Evolutionary conservation across 2,113 vertebrate genomes (phyloP).

Genomic region (Melanerpes aurifrons): DNA sequence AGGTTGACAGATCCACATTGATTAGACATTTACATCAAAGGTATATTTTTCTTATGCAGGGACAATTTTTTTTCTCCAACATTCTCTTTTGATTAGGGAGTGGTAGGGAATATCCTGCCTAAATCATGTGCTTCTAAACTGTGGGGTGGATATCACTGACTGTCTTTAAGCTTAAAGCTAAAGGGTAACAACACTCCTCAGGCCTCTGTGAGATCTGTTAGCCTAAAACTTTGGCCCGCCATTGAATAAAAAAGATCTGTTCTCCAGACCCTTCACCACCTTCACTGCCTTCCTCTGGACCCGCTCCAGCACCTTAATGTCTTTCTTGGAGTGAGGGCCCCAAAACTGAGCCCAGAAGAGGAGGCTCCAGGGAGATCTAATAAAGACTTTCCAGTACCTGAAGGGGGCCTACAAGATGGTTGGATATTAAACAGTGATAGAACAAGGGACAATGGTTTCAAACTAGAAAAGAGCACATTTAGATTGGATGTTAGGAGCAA

Average conservation of each 20-base stretch:
- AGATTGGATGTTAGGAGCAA: too few relatives aligned
- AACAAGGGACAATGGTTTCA: too few relatives aligned
- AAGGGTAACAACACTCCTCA: neutral
- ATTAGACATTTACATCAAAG: neutral
- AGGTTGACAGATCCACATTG: neutral
- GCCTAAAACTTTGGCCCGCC: neutral
- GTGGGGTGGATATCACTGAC: neutral
- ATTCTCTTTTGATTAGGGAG: neutral
- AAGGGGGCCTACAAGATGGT: too few relatives aligned
- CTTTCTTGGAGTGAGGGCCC: too few relatives aligned
- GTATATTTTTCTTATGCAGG: neutral
- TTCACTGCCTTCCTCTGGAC: too few relatives aligned
- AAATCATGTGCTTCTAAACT: neutral
- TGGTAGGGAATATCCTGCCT: neutral
- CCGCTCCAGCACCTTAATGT: too few relatives aligned
- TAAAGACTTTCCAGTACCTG: too few relatives aligned
- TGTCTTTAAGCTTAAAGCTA: neutral
- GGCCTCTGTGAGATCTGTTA: neutral
- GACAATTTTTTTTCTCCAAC: neutral
- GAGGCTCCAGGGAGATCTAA: too few relatives aligned
- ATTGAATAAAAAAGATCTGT: neutral
- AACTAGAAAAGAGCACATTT: too few relatives aligned
- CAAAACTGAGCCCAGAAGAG: too few relatives aligned
- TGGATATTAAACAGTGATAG: too few relatives aligned
- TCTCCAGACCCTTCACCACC: too few relatives aligned